Evolutionary conservation across 92 coral and sea anemone species (phyloP), one percentile per base, ranked within the genome.

Genomic region (Siderastrea radians): DNA sequence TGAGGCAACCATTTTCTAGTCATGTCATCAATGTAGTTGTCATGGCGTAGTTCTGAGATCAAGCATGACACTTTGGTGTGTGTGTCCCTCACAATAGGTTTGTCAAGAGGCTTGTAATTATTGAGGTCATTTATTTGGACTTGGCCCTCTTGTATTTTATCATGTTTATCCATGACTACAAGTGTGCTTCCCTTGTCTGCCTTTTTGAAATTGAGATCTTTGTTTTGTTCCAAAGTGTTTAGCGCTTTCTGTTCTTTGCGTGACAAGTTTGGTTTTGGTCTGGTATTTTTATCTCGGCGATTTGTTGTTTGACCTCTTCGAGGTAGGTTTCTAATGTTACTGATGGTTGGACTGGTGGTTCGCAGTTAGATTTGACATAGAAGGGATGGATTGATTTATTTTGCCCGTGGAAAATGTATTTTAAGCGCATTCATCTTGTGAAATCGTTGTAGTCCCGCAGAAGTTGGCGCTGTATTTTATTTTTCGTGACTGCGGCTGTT

Each of bases 151-250:
- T 67, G 72, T 67, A 67, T 17, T 67, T 67, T 67, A 67, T n/a
- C 72, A n/a, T 1, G 14, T 67, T 67, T 67, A n/a, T 67, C 47
- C 72, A 67, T 67, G 72, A 43, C 7, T 12, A 14, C n/a, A 61
- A 7, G 66, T 61, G 66, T 14, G 66, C n/a, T 61, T 61, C 66
- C 66, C 5, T 67, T 67, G 72, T 67, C 72, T 10, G 72, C 72
- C 72, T 67, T 67, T 67, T 67, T 67, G 72, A 67, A 67, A 26
- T 67, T 16, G 7, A n/a, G 43, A 67, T 67, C 46, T 67, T 26
- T 67, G 72, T 43, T 67, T 67, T n/a, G 72, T 43, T 67, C 17
- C 10, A 67, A 67, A n/a, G 12, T 4, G 4, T 67, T 67, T 67
- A 15, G 12, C 43, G 72, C 45, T 67, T n/a, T 67, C 7, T 6